phyloP scores from a whole-genome alignment of 1,140 invertebrate genomes.

The Pachypsylla venusta region DNA sequence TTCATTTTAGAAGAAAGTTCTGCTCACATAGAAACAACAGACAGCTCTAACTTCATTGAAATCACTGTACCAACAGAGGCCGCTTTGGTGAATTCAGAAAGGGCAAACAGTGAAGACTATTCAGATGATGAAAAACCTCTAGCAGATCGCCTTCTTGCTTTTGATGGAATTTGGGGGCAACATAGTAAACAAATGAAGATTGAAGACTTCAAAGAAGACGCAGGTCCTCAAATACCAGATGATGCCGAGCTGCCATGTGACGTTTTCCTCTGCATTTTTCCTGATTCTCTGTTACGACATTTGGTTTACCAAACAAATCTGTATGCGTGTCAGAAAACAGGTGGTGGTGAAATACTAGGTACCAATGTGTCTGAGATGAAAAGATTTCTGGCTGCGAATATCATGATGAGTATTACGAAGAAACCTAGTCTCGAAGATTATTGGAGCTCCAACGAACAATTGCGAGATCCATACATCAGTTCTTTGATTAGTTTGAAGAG shows the following conservation, averaged over 20 bases:
- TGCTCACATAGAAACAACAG: not conserved
- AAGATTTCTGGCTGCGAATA: not conserved
- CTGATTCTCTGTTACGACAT: not conserved
- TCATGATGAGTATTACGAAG: not conserved
- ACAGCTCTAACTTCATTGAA: not conserved
- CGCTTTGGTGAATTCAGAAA: not conserved
- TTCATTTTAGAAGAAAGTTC: not conserved
- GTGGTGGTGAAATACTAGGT: not conserved
- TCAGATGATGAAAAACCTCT: not conserved
- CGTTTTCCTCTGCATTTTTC: not conserved
- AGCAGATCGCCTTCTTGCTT: not conserved
- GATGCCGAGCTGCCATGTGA: not conserved
- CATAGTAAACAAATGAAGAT: not conserved
- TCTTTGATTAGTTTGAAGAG: slow-evolving; percentile 14
- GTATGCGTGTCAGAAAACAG: not conserved
- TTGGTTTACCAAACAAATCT: not conserved
- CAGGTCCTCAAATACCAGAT: not conserved
- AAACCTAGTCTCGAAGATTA: not conserved
- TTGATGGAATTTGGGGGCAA: not conserved
- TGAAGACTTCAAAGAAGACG: slow-evolving; percentile 1
- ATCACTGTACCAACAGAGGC: not conserved
- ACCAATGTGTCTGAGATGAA: not conserved
- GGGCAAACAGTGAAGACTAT: not conserved
- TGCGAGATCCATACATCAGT: slow-evolving; percentile 9
- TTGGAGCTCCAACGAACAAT: not conserved